Evolutionary conservation across 2,113 vertebrate species (phyloP).

Genomic region (Loxodonta africana): DNA sequence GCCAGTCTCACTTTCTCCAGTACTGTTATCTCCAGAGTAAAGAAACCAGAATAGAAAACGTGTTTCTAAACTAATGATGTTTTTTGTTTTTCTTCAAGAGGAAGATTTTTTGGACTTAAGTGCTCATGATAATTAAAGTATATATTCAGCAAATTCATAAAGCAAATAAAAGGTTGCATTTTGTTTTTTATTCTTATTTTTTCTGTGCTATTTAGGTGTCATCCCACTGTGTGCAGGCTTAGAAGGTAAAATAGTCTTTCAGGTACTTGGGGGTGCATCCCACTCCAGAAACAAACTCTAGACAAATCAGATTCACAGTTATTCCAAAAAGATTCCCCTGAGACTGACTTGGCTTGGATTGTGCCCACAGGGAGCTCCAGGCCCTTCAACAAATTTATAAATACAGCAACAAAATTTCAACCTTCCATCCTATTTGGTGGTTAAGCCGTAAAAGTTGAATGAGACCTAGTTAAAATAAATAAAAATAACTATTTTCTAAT

Average conservation of each 20-base stretch:
- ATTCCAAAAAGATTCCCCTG: not conserved
- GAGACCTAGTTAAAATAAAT: not conserved
- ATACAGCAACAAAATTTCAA: not conserved
- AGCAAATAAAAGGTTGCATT: not conserved
- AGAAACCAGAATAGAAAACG: not conserved
- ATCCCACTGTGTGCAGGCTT: not conserved
- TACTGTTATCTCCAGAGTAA: not conserved
- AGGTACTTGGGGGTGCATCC: not conserved
- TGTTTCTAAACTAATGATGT: not conserved
- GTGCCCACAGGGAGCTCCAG: not conserved
- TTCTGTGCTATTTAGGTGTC: not conserved
- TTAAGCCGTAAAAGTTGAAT: not conserved
- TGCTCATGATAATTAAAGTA: not conserved
- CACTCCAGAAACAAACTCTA: not conserved
- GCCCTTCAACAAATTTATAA: not conserved
- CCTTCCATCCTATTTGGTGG: not conserved
- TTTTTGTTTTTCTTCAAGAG: not conserved
- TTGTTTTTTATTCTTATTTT: not conserved
- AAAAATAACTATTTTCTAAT: constrained; percentile 34
- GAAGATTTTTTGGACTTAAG: not conserved
- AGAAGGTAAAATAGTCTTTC: not conserved
- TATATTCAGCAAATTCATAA: not conserved
- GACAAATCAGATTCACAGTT: not conserved
- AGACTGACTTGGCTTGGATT: not conserved
- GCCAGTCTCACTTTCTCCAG: not conserved